Conservation (phyloP, 2,113 vertebrate genomes). For the Opisthocomus hoazin region DNA sequence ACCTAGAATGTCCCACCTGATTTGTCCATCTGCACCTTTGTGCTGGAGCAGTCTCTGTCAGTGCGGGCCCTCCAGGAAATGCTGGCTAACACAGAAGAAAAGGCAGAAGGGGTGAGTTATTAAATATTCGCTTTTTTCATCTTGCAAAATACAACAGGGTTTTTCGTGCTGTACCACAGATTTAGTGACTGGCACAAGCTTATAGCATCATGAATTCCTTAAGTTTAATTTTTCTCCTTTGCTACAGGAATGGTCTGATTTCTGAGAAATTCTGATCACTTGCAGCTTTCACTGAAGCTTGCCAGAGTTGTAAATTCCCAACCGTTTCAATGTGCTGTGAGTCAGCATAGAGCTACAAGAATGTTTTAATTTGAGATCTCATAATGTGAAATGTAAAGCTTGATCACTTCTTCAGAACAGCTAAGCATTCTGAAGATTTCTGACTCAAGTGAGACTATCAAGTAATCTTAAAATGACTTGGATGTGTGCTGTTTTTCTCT, state of each 20-base stretch:
- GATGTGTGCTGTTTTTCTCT: background rate
- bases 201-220: background rate
- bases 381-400: background rate
- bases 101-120: conserved; percentile 88
- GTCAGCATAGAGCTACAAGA: background rate
- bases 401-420: background rate
- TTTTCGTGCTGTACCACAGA: background rate
- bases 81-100: conserved; percentile 91
- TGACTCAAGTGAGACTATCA: background rate
- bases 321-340: background rate
- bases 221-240: background rate
- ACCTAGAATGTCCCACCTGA: conserved; percentile 96
- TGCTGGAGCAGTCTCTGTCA: conserved; percentile 92
- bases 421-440: background rate
- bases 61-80: conserved; percentile 95
- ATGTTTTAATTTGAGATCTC: background rate
- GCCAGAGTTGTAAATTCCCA: background rate
- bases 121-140: background rate
- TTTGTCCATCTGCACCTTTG: conserved; percentile 96
- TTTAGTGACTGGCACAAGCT: background rate
- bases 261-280: background rate
- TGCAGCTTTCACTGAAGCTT: background rate
- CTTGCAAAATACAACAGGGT: background rate
- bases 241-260: background rate
- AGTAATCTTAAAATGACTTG: background rate